These are phyloP conservation scores for Pseudococcus jackbeardsleyi DNA, from an alignment of 2,888 invertebrate species.

Conservation along the genomic window DNA sequence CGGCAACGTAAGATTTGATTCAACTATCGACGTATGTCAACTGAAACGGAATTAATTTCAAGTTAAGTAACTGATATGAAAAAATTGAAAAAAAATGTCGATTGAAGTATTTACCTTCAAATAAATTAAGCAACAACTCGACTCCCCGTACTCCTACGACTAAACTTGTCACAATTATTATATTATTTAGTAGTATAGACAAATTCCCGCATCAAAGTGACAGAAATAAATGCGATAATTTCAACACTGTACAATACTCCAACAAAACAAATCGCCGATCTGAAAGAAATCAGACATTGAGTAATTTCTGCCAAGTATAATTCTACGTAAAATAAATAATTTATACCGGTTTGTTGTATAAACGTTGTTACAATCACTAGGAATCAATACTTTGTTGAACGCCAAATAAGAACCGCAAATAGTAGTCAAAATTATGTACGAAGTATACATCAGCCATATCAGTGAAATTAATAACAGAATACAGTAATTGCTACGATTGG, in stretches of 20 bases:
- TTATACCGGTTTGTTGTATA: slow-evolving; percentile 2
- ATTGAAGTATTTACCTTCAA: too few relatives aligned
- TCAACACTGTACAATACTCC: slow-evolving; percentile 44
- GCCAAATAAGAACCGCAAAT: slow-evolving; percentile 29
- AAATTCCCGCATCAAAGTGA: slow-evolving; percentile 29
- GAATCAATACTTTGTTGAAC: slow-evolving; percentile 17
- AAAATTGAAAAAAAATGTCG: too few relatives aligned
- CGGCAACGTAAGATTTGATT: too few relatives aligned
- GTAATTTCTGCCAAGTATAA: background rate
- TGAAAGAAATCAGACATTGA: background rate
- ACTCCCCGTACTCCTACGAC: too few relatives aligned
- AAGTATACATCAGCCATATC: background rate
- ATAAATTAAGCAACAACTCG: too few relatives aligned
- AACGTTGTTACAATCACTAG: slow-evolving; percentile 24
- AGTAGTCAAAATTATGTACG: slow-evolving; percentile 18
- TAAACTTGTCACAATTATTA: too few relatives aligned
- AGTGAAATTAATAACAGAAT: background rate
- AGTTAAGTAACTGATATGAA: too few relatives aligned
- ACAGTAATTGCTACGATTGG: slow-evolving; percentile 1
- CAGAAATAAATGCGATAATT: slow-evolving; percentile 37
- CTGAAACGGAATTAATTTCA: too few relatives aligned
- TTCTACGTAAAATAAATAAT: background rate
- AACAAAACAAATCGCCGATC: slow-evolving; percentile 47
- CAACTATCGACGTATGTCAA: too few relatives aligned
- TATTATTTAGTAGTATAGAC: background rate